Evolutionary conservation across 1,140 invertebrate genomes (phyloP).

Genomic region (Formica exsecta): DNA sequence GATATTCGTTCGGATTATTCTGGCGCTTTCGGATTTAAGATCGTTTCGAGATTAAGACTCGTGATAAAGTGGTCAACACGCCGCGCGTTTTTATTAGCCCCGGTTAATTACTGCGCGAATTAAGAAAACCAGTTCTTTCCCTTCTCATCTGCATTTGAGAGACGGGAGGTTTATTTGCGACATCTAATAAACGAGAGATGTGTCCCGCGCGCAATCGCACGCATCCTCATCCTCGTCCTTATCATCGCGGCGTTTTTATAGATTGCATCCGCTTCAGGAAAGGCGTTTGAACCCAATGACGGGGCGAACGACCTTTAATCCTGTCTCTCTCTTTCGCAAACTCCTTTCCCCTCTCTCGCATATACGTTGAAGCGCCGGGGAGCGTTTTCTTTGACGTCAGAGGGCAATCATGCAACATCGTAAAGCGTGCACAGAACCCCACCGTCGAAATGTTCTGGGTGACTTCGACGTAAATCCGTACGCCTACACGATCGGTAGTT

Average conservation of each 20-base stretch:
- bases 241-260: slow-evolving; percentile 57
- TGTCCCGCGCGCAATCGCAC: slow-evolving; percentile 25
- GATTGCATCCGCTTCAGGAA: slow-evolving; percentile 39
- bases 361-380: slow-evolving; percentile 24
- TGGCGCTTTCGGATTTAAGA: neutral
- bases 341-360: too few species aligned
- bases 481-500: slow-evolving; percentile 17
- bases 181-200: slow-evolving; percentile 28
- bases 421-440: slow-evolving; percentile 79
- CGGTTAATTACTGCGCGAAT: slow-evolving; percentile 18
- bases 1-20: neutral
- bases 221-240: slow-evolving; percentile 48
- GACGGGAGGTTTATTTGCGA: slow-evolving; percentile 21
- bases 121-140: slow-evolving; percentile 39
- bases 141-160: neutral
- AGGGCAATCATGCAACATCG: slow-evolving; percentile 78
- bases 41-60: slow-evolving; percentile 3
- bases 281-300: slow-evolving; percentile 75
- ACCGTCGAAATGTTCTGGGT: slow-evolving; percentile 60
- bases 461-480: slow-evolving; percentile 31
- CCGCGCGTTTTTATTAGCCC: slow-evolving; percentile 20
- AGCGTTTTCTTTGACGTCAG: slow-evolving; percentile 80
- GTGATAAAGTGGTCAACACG: neutral
- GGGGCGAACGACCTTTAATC: slow-evolving; percentile 75
- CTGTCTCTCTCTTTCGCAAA: slow-evolving; percentile 72